Conservation (phyloP, 2,113 vertebrate species). For the Cyanoliseus patagonus region DNA sequence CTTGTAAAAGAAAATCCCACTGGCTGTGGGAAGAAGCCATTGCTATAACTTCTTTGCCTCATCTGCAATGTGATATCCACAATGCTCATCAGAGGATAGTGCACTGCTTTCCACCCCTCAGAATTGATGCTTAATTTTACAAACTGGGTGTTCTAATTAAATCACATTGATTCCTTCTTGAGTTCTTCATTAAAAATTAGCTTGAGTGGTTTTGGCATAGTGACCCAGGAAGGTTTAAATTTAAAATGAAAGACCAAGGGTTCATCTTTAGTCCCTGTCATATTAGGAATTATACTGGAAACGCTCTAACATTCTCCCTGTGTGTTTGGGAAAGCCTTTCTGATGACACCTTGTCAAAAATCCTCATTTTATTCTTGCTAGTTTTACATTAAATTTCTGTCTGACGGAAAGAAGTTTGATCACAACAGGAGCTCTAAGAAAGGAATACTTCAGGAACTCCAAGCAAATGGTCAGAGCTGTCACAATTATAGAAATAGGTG, state of each 20-base stretch:
- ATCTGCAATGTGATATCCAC: not conserved
- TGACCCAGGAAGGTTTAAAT: not conserved
- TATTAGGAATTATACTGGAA: not conserved
- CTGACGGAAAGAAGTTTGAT: not conserved
- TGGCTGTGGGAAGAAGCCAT: not conserved
- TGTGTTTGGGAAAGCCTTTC: not conserved
- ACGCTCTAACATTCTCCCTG: not conserved
- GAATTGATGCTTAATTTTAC: not conserved
- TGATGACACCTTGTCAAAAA: conserved; percentile 14
- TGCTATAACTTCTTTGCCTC: not conserved
- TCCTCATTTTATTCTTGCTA: not conserved
- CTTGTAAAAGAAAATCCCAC: not conserved
- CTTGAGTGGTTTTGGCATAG: not conserved
- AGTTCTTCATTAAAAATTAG: not conserved
- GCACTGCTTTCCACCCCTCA: not conserved
- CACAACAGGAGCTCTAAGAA: not conserved
- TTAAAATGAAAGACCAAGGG: not conserved
- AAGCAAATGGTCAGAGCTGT: not conserved
- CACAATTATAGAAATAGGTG: not conserved
- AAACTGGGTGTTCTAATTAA: not conserved
- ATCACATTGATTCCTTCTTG: not conserved
- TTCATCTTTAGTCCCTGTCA: conserved; percentile 13
- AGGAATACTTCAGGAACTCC: not conserved
- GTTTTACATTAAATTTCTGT: not conserved
- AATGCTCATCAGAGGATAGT: not conserved